Percentiles rank a stretch among this genome's conserved stretches.
These are phyloP conservation scores for Onychorhynchus coronatus DNA, from an alignment of 2,113 vertebrate species.

Conservation along the genomic window DNA sequence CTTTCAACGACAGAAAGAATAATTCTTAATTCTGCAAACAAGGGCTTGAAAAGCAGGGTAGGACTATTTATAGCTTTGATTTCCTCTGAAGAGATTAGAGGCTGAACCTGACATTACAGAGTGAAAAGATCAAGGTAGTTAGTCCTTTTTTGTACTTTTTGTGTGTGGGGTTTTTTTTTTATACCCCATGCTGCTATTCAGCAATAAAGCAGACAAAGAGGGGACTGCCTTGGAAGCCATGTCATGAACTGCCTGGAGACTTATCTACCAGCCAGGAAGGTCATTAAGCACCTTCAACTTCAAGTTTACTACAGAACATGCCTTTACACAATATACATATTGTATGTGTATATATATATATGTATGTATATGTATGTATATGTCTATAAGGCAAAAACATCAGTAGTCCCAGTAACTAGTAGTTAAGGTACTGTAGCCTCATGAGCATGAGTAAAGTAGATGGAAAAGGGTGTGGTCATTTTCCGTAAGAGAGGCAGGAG, in stretches of 20 bases:
- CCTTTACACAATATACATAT: background rate
- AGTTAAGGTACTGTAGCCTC: background rate
- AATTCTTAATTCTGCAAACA: background rate
- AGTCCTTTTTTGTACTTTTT: background rate
- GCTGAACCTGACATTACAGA: background rate
- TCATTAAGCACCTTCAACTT: background rate
- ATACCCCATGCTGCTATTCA: background rate
- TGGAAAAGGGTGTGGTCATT: background rate
- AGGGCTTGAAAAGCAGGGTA: background rate
- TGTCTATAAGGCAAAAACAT: background rate
- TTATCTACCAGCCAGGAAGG: background rate
- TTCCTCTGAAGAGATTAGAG: slow-evolving; percentile 10
- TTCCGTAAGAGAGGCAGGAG: background rate
- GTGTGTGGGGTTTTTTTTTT: background rate
- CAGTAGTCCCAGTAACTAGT: background rate
- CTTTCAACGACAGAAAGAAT: background rate
- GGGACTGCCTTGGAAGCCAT: background rate
- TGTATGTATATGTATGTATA: too few species aligned
- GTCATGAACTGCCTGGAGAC: background rate
- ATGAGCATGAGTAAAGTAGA: background rate
- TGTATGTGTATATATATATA: background rate
- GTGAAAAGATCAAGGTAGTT: background rate
- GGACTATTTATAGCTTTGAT: background rate
- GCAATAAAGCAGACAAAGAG: background rate
- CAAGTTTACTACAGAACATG: background rate